These are phyloP conservation scores for Merluccius polli DNA, from an alignment of 2,797 vertebrate genomes.

Conservation along the genomic window DNA sequence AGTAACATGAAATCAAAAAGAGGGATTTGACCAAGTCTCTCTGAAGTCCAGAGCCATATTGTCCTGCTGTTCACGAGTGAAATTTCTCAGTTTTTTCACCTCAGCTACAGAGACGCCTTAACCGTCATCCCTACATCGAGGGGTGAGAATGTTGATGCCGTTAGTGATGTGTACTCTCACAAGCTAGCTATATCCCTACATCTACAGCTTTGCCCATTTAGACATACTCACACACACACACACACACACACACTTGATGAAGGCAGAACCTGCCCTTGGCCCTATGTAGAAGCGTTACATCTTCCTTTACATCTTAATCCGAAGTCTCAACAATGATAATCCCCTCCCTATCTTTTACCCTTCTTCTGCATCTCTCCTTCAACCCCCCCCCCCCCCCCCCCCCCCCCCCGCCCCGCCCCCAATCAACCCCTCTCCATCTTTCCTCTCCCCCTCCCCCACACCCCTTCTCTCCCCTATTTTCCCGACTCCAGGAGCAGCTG, in stretches of 20 bases:
- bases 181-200: too few relatives aligned
- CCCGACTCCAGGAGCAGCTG: constrained; percentile 84
- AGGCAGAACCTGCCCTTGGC: background rate
- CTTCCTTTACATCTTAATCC: constrained; percentile 36
- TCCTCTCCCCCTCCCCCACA: constrained; percentile 19
- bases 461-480: background rate
- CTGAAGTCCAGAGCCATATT: background rate
- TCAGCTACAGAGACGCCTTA: background rate
- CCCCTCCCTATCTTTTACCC: constrained; percentile 8
- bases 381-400: constrained; percentile 23
- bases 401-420: background rate
- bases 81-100: background rate
- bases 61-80: background rate
- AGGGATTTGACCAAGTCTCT: background rate
- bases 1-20: background rate
- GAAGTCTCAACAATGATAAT: constrained; percentile 43
- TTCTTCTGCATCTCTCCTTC: constrained; percentile 8
- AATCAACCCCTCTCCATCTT: background rate
- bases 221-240: background rate
- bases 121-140: background rate
- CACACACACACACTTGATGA: background rate
- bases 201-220: constrained; percentile 3
- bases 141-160: background rate
- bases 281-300: background rate
- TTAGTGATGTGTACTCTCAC: background rate